Evolutionary conservation across 37 sponge, comb jelly and placozoan species (phyloP), one percentile per base, ranked within the genome.

Genomic region (Beroe ovata): DNA sequence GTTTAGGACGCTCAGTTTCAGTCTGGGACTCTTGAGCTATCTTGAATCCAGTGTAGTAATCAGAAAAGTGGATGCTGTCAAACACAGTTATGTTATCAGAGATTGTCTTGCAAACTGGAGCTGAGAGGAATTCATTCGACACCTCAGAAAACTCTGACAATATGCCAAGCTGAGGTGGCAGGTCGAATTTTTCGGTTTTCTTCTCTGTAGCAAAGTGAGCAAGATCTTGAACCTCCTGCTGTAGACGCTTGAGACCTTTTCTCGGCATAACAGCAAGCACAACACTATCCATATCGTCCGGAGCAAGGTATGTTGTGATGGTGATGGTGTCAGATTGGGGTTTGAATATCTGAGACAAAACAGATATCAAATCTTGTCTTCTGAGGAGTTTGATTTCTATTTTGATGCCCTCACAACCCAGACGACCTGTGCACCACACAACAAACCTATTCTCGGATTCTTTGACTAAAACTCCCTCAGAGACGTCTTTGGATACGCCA

Each of bases 31-130:
- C 84, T 36, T 77, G 84, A 21, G 84, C 26, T 39, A 77, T 77
- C 54, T 77, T 77, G 84, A 77, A 77, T 11, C 84, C 84, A 38
- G 84, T 77, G 84, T 77, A 77, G 84, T 77, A 77, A 29, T 77
- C 84, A 4, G 84, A 77, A 54, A 77, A 77, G 29, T 77, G 84
- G 54, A 77, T 77, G 25, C 54, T 42, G 33, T 77, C 84, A 23
- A 77, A 77, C 41, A 77, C 84, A 40, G 39, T 54, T 3, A 77
- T 77, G 28, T 77, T 77, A 6, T 77, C 84, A 23, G 84, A 16
- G 84, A 77, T 77, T 6, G 84, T 77, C 23, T 42, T 77, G 22
- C 84, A 77, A 35, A 77, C 84, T 6, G 84, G 84, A 6, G 47
- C 28, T 1, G 84, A 42, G 28, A 77, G 47, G 22, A 77, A 77